phyloP scores from a whole-genome alignment of 2,113 vertebrate species.

The Plotosus lineatus region DNA sequence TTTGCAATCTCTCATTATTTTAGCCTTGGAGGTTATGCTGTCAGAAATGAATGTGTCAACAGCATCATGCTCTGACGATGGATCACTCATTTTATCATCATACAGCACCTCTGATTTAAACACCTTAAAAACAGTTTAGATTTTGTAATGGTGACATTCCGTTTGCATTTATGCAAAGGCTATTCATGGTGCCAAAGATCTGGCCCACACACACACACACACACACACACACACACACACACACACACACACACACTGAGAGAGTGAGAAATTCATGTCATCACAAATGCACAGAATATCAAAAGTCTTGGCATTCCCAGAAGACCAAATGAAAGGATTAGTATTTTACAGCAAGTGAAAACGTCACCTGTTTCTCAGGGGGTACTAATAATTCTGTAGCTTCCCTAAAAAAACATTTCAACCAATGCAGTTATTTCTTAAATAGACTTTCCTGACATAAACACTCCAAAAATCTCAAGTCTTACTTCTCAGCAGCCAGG shows the following conservation, averaged over 20 bases:
- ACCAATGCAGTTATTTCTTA: background rate
- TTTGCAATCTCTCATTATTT: background rate
- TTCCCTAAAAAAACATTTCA: background rate
- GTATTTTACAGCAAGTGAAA: background rate
- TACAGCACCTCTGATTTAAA: conserved; percentile 54
- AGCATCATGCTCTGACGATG: conserved; percentile 67
- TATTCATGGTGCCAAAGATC: background rate
- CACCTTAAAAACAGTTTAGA: background rate
- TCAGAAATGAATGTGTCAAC: conserved; percentile 71
- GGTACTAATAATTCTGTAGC: background rate
- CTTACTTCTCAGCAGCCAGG: conserved; percentile 97
- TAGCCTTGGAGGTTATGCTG: conserved; percentile 52
- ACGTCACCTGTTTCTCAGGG: too few species aligned
- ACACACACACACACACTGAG: too few species aligned
- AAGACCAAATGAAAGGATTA: background rate
- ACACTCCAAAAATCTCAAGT: conserved; percentile 2
- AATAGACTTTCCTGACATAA: background rate
- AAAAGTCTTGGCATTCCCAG: background rate
- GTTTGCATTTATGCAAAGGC: background rate
- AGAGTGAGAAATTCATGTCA: background rate
- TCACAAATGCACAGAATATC: background rate
- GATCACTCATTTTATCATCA: conserved; percentile 76
- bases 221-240: too few species aligned
- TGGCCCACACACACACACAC: too few species aligned
- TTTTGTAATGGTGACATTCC: background rate